A percentile compares a stretch with the other conserved stretches of the same genome.
Conservation (phyloP, 2,888 invertebrate genomes). For the Ochropleura plecta region DNA sequence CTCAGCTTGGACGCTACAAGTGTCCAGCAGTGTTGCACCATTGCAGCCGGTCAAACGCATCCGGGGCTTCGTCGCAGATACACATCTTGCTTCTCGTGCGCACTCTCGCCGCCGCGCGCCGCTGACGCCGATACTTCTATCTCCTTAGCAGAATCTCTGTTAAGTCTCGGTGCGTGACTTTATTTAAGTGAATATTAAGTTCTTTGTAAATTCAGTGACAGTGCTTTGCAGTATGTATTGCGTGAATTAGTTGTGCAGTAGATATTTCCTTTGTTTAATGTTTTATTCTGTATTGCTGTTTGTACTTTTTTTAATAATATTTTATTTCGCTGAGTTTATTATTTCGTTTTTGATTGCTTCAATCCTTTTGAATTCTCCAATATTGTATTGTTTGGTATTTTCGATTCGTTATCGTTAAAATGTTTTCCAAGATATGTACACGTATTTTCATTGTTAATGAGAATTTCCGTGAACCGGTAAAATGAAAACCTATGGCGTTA, state of each 20-base stretch:
- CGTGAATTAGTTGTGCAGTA: not conserved
- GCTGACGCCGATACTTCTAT: not conserved
- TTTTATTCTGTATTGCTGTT: not conserved
- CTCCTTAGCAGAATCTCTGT: constrained; percentile 10
- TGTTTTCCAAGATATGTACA: not conserved
- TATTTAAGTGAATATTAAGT: not conserved
- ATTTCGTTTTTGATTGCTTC: not conserved
- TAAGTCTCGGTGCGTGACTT: constrained; percentile 2
- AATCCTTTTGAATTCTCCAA: not conserved
- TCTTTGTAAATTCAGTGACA: not conserved
- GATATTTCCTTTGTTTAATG: not conserved
- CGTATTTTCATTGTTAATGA: not conserved
- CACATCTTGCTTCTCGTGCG: constrained; percentile 6
- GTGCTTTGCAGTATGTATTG: constrained; percentile 9
- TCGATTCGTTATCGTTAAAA: not conserved
- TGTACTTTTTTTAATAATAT: not conserved
- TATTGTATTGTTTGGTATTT: not conserved
- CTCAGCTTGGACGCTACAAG: constrained; percentile 46
- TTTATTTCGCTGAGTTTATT: not conserved
- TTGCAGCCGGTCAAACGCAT: constrained; percentile 37
- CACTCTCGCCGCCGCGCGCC: not conserved
- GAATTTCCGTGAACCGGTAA: not conserved
- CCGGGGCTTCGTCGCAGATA: not conserved
- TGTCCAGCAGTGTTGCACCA: constrained; percentile 45
- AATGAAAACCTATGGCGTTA: not conserved